Evolutionary conservation across 2,113 vertebrate species (phyloP), one percentile per base, ranked within the genome.

Genomic region (Phylloscopus trochiloides): DNA sequence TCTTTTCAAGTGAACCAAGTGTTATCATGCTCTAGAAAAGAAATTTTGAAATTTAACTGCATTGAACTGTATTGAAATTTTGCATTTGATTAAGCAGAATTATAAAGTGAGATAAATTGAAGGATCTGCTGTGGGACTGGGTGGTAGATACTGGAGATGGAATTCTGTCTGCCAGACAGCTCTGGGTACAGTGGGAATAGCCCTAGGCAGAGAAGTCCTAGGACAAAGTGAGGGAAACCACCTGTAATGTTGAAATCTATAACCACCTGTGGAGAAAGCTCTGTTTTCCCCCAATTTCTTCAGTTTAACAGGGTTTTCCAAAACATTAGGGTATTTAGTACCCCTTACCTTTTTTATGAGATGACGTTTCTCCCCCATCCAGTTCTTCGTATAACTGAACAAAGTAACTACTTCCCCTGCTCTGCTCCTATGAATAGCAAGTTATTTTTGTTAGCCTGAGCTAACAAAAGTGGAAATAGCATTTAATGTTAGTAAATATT

Each of bases 401-500:
- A 57, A 92, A 93, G 90, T 43, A 55, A 28, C 47, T 67, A 74
- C 63, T 95, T 97, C 79, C 86, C 18, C 80, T 71, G 29, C 62
- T 70, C 42, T 47, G n/a, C 32, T 77, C 24, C 94, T 77, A 67
- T 84, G 86, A 92, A 91, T 57, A 92, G 51, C 67, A 61, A 75
- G 77, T 70, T 96, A 81, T 88, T 94, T 92, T 86, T 93, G 50
- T 80, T 84, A 86, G 42, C 9, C 40, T 85, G 58, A 79, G n/a
- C 54, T 4, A 61, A 66, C 22, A 78, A 34, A 94, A 92, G 72
- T 95, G 71, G 90, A 96, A 93, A 92, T 74, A 83, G 61, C 43
- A 86, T 90, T 83, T 91, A 85, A 82, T 17, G 1, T 43, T 70
- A 82, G 45, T 36, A 82, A 90, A 65, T 90, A 96, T 88, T 95